These are phyloP conservation scores for Ploceus nigricollis DNA, from an alignment of 2,113 vertebrate species.

Conservation along the genomic window DNA sequence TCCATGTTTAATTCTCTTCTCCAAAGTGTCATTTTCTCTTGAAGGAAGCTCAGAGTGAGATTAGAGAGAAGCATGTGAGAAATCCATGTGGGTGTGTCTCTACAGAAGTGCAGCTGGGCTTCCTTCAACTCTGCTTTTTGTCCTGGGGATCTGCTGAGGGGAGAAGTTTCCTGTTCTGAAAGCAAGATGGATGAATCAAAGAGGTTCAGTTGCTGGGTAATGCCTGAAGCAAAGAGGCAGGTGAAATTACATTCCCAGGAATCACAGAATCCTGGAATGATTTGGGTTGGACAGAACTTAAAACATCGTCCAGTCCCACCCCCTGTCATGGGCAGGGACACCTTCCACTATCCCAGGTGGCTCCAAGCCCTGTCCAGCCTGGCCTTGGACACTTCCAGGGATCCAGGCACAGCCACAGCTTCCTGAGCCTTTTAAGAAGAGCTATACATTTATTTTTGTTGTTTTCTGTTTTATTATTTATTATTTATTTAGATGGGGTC, in stretches of 20 bases:
- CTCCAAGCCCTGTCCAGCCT: not conserved
- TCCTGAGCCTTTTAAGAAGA: not conserved
- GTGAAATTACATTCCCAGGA: not conserved
- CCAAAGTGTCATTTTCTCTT: not conserved
- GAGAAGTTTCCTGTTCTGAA: not conserved
- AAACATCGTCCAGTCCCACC: not conserved
- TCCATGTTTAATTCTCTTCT: not conserved
- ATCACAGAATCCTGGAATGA: not conserved
- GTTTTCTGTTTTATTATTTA: not conserved
- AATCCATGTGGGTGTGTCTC: not conserved
- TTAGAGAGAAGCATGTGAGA: not conserved
- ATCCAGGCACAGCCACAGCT: not conserved
- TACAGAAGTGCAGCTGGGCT: not conserved
- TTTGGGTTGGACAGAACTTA: not conserved
- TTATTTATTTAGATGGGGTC: not conserved
- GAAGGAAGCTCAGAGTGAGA: not conserved
- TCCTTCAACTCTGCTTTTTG: not conserved
- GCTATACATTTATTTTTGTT: not conserved
- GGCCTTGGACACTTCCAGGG: not conserved
- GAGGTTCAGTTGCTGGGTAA: not conserved
- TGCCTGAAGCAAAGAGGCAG: not conserved
- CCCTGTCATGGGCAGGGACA: not conserved
- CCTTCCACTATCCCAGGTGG: not conserved
- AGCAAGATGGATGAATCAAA: not conserved
- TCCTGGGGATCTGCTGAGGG: not conserved